These are phyloP conservation scores for Halictus quadricinctus DNA, from an alignment of 2,888 invertebrate genomes.

Conservation along the genomic window DNA sequence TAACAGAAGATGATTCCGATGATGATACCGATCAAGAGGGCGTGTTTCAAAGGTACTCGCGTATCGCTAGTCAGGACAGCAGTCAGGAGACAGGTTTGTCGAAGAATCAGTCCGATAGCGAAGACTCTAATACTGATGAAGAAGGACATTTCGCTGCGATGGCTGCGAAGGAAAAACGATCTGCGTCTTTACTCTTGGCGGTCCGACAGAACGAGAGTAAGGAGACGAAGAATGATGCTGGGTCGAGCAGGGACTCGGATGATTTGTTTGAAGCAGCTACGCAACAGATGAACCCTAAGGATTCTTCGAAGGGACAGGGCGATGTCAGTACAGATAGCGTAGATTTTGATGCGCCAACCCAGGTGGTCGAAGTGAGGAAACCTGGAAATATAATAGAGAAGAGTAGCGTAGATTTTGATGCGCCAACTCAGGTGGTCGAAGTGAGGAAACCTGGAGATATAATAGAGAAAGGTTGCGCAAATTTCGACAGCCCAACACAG, in stretches of 20 bases:
- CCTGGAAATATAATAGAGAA: not conserved
- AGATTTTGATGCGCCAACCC: not conserved
- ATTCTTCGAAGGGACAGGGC: not conserved
- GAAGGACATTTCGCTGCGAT: conserved; percentile 47
- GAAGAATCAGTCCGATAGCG: conserved; percentile 9
- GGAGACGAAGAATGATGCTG: conserved; percentile 22
- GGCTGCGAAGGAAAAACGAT: conserved; percentile 1
- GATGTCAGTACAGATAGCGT: not conserved
- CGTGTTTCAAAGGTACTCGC: conserved; percentile 39
- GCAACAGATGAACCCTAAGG: conserved; percentile 18
- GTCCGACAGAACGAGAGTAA: not conserved
- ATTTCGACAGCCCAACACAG: not conserved
- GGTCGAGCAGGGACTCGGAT: conserved; percentile 48
- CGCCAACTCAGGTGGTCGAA: not conserved
- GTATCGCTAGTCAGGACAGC: not conserved
- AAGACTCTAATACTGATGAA: conserved; percentile 47
- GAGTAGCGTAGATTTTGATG: not conserved
- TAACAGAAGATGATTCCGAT: conserved; percentile 39
- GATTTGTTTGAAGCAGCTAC: conserved; percentile 57
- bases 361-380: not conserved
- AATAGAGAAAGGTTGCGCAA: not conserved
- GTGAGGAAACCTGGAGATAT: not conserved
- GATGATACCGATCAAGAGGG: conserved; percentile 54
- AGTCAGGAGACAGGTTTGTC: not conserved
- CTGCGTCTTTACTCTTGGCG: not conserved